These are phyloP conservation scores for Platyura marginata DNA, from an alignment of 1,140 invertebrate species.

Conservation along the genomic window DNA sequence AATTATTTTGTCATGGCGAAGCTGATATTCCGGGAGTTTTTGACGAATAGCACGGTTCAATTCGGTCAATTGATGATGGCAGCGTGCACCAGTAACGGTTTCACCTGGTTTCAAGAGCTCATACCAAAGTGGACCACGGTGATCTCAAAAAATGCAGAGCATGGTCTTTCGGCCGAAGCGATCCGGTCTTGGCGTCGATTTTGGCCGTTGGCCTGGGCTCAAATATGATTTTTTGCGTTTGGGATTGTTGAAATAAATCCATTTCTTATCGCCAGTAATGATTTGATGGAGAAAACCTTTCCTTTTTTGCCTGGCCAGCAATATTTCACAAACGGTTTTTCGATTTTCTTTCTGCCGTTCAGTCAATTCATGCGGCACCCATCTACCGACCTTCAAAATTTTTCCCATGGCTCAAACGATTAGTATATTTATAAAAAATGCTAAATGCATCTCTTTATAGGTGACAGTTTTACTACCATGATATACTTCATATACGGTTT, in stretches of 20 bases:
- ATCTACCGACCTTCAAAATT: constrained; percentile 10
- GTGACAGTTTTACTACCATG: no score
- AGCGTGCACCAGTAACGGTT: no score
- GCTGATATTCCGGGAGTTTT: no score
- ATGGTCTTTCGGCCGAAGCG: constrained; percentile 2
- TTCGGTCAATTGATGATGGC: no score
- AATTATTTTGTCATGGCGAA: no score
- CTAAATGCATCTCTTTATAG: no score
- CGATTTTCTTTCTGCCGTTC: constrained; percentile 7
- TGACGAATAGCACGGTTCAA: no score
- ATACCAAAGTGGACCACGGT: constrained; percentile 6
- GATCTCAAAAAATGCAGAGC: constrained; percentile 7
- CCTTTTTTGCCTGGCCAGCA: constrained; percentile 1
- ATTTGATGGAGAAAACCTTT: constrained; percentile 7
- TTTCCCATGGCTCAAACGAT: constrained; percentile 8
- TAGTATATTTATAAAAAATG: no score
- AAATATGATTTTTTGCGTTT: constrained; percentile 11
- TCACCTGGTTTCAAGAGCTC: constrained; percentile 2
- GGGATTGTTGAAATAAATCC: constrained; percentile 10
- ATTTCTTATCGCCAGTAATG: constrained; percentile 11
- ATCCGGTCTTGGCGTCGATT: neutral
- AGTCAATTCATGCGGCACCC: constrained; percentile 10
- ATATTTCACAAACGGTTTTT: constrained; percentile 9
- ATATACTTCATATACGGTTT: no score
- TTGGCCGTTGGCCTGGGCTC: neutral